These are phyloP conservation scores for Zhengitettix transpicula DNA, from an alignment of 2,888 invertebrate species.

Conservation along the genomic window DNA sequence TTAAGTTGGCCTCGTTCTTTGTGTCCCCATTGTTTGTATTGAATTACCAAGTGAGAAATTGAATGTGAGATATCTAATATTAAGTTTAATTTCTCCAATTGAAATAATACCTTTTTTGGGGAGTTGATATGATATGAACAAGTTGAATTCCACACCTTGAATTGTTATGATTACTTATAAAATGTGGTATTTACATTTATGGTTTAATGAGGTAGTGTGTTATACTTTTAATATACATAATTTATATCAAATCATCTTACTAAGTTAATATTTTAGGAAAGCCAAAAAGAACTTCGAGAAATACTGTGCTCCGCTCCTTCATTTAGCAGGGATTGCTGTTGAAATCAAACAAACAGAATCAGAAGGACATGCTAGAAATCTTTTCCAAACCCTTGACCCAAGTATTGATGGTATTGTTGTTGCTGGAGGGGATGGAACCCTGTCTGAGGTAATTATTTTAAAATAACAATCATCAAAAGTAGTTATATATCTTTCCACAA, in stretches of 20 bases:
- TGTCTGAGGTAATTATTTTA: conserved; percentile 52
- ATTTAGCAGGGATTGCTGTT: conserved; percentile 72
- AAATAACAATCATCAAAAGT: not conserved
- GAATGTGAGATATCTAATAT: not conserved
- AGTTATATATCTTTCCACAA: too few species aligned
- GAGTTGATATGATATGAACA: too few species aligned
- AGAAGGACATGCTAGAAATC: conserved; percentile 72
- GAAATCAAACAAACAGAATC: conserved; percentile 65
- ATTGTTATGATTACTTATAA: too few species aligned
- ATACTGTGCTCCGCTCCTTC: conserved; percentile 83
- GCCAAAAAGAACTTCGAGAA: conserved; percentile 54
- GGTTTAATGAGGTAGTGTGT: not conserved
- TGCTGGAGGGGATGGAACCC: conserved; percentile 89
- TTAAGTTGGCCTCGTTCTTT: not conserved
- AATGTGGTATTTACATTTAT: too few species aligned
- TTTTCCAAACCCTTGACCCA: conserved; percentile 56
- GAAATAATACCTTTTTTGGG: too few species aligned
- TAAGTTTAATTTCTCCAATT: not conserved
- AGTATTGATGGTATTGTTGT: conserved; percentile 74
- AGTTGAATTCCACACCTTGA: too few species aligned
- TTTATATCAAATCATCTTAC: not conserved
- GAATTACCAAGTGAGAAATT: not conserved
- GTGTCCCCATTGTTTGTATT: not conserved
- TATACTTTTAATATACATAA: not conserved
- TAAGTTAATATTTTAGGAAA: conserved; percentile 27